These are phyloP conservation scores for Lucilia sericata DNA, from an alignment of 1,140 invertebrate genomes.

Conservation along the genomic window DNA sequence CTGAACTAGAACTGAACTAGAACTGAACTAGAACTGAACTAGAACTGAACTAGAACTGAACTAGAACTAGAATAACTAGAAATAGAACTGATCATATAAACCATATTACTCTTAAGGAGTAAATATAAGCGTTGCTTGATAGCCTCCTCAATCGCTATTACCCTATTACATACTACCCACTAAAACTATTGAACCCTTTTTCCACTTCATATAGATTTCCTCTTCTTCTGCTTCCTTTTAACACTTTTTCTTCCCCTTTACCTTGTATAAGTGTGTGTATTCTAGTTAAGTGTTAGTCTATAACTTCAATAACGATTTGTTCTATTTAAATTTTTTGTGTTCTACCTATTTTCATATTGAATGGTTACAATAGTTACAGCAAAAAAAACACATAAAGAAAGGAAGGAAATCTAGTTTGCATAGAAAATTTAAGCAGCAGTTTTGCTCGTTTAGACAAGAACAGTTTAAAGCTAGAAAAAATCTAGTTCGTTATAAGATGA, in stretches of 20 bases:
- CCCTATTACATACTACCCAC: neutral
- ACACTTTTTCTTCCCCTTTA: neutral
- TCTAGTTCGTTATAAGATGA: constrained; percentile 16
- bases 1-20: too few relatives aligned
- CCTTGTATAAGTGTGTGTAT: neutral
- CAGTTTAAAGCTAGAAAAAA: neutral
- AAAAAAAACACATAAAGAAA: neutral
- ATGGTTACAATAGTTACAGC: neutral
- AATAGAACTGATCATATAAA: too few relatives aligned
- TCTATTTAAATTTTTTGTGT: neutral
- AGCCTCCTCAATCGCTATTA: too few relatives aligned
- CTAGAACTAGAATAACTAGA: too few relatives aligned
- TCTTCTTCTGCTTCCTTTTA: neutral
- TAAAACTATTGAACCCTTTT: neutral
- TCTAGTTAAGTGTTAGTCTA: neutral
- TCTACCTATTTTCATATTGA: neutral
- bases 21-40: too few relatives aligned
- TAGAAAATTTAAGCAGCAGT: neutral
- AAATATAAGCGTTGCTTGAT: too few relatives aligned
- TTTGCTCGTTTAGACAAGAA: neutral
- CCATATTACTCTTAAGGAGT: too few relatives aligned
- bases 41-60: too few relatives aligned
- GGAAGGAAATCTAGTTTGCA: neutral
- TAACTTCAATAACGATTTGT: constrained; percentile 12
- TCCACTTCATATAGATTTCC: neutral